These are phyloP conservation scores for Conops quadrifasciatus DNA, from an alignment of 2,888 invertebrate species.

Conservation along the genomic window DNA sequence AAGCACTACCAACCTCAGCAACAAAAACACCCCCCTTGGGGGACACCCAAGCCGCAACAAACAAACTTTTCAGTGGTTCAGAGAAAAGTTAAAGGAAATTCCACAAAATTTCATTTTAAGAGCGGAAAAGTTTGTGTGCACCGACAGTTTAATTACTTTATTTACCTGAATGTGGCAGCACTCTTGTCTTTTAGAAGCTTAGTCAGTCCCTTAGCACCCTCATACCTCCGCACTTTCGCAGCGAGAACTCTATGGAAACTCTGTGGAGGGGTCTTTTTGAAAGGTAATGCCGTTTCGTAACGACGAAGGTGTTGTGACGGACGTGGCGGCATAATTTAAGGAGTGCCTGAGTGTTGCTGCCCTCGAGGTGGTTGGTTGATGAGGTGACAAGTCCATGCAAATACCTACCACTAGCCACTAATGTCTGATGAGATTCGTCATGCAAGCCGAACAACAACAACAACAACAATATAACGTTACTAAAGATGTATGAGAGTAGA, in stretches of 20 bases:
- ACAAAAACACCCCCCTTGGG: no score
- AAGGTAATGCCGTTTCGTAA: slow-evolving; percentile 30
- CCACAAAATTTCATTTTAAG: slow-evolving; percentile 6
- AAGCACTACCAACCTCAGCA: neutral
- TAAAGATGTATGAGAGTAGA: neutral
- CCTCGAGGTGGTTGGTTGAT: neutral
- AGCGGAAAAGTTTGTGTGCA: slow-evolving; percentile 12
- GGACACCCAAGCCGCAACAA: neutral
- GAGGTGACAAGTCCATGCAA: slow-evolving; percentile 22
- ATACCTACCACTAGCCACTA: slow-evolving; percentile 5
- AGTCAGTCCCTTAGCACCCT: neutral
- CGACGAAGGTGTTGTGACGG: slow-evolving; percentile 21
- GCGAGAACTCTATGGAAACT: no score
- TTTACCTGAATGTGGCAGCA: slow-evolving; percentile 50
- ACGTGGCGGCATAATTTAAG: slow-evolving; percentile 23
- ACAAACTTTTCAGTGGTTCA: neutral
- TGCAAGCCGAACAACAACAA: slow-evolving; percentile 44
- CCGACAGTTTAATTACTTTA: slow-evolving; percentile 56
- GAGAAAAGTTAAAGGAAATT: neutral
- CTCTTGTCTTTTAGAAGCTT: neutral
- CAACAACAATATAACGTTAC: neutral
- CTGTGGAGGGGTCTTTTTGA: neutral
- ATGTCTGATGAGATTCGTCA: slow-evolving; percentile 56
- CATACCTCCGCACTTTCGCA: neutral
- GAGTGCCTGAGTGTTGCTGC: neutral